Base-by-base conservation (phyloP, 2,797 vertebrate species). In the Xiphophorus birchmanni region DNA sequence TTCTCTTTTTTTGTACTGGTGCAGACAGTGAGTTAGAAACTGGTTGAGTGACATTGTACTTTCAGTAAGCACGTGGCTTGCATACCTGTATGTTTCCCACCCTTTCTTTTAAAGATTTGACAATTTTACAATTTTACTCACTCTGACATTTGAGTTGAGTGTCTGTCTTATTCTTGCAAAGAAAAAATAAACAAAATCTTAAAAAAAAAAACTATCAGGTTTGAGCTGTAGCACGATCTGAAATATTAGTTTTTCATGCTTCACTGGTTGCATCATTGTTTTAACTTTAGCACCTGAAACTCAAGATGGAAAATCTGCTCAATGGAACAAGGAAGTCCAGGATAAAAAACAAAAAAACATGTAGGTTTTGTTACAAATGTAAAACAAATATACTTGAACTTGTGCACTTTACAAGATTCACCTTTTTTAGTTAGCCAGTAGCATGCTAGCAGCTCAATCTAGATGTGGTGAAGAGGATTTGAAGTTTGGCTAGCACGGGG, bases 211-310 rank as follows among this genome's bases (percentile, higher is more conserved):
- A 35, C 0, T 8, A 47, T 73, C 29, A 0, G 12, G 7, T n/a
- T 17, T 8, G 37, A 42, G 52, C 13, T 56, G 10, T 40, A 26
- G 4, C n/a, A 8, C 6, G 8, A 23, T 6, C 3, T 45, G 26
- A 40, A 44, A 21, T 60, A 18, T 45, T 29, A 45, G 42, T 42
- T 32, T 32, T 76, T 45, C 9, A 29, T 76, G 12, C 50, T 17
- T 75, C 23, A 17, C 23, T 12, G 21, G n/a, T 45, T 47, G 74
- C 54, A 45, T 60, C 54, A 60, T 76, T 12, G 54, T 76, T 76
- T 15, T 60, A 75, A 56, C 48, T 74, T 56, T 74, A 37, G 50
- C 40, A 44, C 26, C 26, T n/a, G 50, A 75, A 58, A 58, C 50
- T 44, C 35, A 42, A 35, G 54, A 4, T 11, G 26, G 15, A 44